Conservation (phyloP, 2,797 vertebrate species). For the Lepidocolaptes lacrymiger region DNA sequence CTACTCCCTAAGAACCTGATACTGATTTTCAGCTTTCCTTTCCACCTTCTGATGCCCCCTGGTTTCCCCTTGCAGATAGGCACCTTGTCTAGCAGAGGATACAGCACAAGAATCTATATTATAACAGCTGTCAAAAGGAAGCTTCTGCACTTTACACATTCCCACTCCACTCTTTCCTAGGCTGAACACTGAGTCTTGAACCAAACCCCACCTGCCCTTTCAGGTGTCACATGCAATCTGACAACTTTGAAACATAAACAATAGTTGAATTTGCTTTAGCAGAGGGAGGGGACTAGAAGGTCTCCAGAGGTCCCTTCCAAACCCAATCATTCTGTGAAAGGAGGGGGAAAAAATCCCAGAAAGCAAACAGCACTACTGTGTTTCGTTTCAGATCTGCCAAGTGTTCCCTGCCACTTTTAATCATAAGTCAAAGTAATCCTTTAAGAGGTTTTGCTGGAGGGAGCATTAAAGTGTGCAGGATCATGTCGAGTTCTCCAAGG, state of each 20-base stretch:
- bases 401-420: slow-evolving; percentile 19
- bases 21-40: background rate
- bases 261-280: background rate
- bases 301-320: background rate
- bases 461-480: background rate
- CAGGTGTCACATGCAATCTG: background rate
- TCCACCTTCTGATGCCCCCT: background rate
- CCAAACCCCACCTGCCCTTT: background rate
- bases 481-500: background rate
- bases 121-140: accelerated
- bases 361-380: background rate
- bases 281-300: background rate
- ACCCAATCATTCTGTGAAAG: background rate
- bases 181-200: background rate
- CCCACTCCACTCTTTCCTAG: background rate
- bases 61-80: background rate
- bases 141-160: background rate
- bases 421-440: slow-evolving; percentile 45
- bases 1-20: background rate
- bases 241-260: background rate
- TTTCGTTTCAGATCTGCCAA: background rate
- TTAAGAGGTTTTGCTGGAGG: slow-evolving; percentile 54
- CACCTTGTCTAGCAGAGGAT: background rate
- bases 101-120: background rate
- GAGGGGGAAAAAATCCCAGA: background rate